Evolutionary conservation across 92 coral and sea anemone species (phyloP).

Genomic region (Epizoanthus fatuus): DNA sequence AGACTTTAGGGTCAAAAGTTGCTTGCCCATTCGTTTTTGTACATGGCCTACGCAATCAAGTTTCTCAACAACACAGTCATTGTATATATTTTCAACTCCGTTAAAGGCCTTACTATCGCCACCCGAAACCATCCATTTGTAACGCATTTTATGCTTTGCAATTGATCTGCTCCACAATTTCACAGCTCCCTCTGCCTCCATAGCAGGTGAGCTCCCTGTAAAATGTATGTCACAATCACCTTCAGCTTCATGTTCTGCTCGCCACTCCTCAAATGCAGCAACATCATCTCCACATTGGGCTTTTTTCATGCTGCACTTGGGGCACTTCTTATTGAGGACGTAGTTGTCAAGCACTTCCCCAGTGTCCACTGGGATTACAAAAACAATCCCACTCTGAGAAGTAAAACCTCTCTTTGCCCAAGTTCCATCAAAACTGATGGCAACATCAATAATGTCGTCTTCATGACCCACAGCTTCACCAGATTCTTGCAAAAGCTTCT

Average conservation of each 20-base stretch:
- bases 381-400: slow-evolving; percentile 17
- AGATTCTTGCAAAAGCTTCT: slow-evolving; percentile 19
- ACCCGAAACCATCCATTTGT: slow-evolving; percentile 69
- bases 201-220: slow-evolving; percentile 73
- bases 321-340: slow-evolving; percentile 51
- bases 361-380: slow-evolving; percentile 5
- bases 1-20: slow-evolving; percentile 58
- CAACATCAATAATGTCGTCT: slow-evolving; percentile 21
- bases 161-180: slow-evolving; percentile 66
- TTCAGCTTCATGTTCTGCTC: slow-evolving; percentile 23
- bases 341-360: slow-evolving; percentile 59
- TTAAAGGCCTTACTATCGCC: slow-evolving; percentile 74
- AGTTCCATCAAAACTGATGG: neutral
- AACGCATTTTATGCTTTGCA: slow-evolving; percentile 57
- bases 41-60: slow-evolving; percentile 71
- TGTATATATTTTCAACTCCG: slow-evolving; percentile 53
- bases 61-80: slow-evolving; percentile 52
- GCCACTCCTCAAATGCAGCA: slow-evolving; percentile 6
- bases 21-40: slow-evolving; percentile 77
- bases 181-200: slow-evolving; percentile 59
- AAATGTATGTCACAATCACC: slow-evolving; percentile 48
- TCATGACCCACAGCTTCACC: slow-evolving; percentile 17
- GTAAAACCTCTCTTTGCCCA: slow-evolving; percentile 41
- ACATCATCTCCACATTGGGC: slow-evolving; percentile 42
- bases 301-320: slow-evolving; percentile 57